A percentile compares a stretch with the other conserved stretches of the same genome.
Evolutionary conservation across 2,113 vertebrate species (phyloP).

Genomic region (Sigmodon hispidus): DNA sequence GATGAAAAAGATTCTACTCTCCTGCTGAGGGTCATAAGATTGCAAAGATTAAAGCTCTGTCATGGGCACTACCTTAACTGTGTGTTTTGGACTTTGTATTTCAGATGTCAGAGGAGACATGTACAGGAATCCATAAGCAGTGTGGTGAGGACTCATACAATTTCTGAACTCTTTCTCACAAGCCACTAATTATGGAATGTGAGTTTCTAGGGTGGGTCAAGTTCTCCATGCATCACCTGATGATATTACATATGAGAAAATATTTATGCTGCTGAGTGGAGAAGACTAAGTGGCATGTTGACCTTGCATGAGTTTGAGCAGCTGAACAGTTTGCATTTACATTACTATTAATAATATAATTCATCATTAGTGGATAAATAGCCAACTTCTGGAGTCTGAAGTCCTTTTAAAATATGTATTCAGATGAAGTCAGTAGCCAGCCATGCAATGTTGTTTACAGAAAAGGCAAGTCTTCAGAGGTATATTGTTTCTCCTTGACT

Average conservation of each 20-base stretch:
- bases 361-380: neutral
- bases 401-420: neutral
- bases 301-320: neutral
- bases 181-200: neutral
- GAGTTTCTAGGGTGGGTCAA: neutral
- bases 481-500: neutral
- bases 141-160: neutral
- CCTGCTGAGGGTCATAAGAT: neutral
- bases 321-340: neutral
- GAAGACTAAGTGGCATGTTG: neutral
- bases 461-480: neutral
- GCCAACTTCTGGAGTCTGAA: neutral
- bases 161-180: neutral
- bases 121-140: neutral
- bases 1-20: neutral
- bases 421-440: accelerated
- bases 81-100: neutral
- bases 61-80: neutral
- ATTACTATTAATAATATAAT: neutral
- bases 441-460: neutral
- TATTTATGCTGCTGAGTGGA: too few relatives aligned
- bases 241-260: neutral
- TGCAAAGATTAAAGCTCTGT: conserved; percentile 16
- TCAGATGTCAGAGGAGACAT: neutral
- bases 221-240: neutral